A percentile compares a stretch with the other conserved stretches of the same genome.
Evolutionary conservation across 2,888 invertebrate species (phyloP).

Genomic region (Crossocerus cetratus): DNA sequence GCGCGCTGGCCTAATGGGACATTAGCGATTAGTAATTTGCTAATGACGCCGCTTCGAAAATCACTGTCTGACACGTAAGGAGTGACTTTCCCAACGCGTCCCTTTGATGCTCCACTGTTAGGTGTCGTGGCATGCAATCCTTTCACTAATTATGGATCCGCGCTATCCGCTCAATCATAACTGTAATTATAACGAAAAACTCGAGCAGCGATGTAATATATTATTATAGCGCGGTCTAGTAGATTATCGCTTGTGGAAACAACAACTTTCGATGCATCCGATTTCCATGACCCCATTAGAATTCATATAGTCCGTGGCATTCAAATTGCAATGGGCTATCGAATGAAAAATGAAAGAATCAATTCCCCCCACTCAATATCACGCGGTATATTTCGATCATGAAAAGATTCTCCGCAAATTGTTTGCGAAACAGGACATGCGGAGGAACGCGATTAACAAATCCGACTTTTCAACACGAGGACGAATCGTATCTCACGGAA

Average conservation of each 20-base stretch:
- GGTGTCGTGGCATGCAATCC: not conserved
- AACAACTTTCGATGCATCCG: not conserved
- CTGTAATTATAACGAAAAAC: not conserved
- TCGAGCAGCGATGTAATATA: not conserved
- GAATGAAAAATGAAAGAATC: not conserved
- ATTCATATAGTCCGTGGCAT: no score
- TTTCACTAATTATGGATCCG: not conserved
- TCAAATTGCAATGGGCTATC: not conserved
- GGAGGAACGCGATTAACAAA: no score
- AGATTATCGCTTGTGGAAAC: not conserved
- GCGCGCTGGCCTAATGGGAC: not conserved
- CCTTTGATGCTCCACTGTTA: not conserved
- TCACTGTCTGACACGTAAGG: not conserved
- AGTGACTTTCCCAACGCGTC: no score
- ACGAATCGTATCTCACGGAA: no score
- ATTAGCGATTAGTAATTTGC: constrained; percentile 17
- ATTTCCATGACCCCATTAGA: not conserved
- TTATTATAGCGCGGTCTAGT: not conserved
- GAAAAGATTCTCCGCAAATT: no score
- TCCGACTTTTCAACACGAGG: no score
- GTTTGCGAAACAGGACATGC: no score
- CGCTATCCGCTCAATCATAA: not conserved
- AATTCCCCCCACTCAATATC: not conserved
- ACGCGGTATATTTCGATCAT: no score
- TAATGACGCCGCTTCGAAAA: not conserved